These are phyloP conservation scores for Dermatemys mawii DNA, from an alignment of 2,113 vertebrate species.

Conservation along the genomic window DNA sequence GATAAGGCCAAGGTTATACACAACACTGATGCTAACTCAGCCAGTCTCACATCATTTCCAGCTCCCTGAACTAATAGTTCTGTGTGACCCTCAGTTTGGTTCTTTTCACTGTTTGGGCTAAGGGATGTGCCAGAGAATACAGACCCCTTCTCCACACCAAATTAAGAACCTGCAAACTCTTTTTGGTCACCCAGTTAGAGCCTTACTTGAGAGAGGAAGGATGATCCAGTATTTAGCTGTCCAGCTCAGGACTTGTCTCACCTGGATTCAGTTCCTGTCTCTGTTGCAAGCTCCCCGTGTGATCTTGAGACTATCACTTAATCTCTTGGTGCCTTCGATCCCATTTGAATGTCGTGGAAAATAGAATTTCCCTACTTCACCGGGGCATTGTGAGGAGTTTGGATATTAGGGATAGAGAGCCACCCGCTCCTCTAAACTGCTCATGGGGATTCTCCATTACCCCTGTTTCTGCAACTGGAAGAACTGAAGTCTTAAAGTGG, in stretches of 20 bases:
- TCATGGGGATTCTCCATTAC: background rate
- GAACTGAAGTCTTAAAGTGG: background rate
- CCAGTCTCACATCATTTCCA: background rate
- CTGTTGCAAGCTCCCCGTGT: background rate
- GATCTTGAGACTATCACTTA: background rate
- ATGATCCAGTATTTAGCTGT: background rate
- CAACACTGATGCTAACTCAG: background rate
- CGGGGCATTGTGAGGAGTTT: accelerated
- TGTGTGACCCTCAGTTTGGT: background rate
- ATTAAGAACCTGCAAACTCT: background rate
- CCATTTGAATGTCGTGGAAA: background rate
- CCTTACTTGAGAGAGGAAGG: background rate
- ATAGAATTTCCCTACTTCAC: accelerated
- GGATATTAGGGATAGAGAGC: background rate
- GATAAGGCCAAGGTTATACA: background rate
- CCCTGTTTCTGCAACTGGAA: background rate
- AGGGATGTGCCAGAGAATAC: background rate
- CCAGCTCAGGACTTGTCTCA: background rate
- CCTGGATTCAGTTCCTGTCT: background rate
- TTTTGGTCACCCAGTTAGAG: background rate
- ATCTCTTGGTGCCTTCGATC: background rate
- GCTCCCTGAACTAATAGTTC: background rate
- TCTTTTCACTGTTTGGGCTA: background rate
- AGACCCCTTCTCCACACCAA: no score
- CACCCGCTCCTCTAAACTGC: background rate